Conservation (phyloP, 2,888 invertebrate genomes). For the Scaptomyza tumidula region DNA sequence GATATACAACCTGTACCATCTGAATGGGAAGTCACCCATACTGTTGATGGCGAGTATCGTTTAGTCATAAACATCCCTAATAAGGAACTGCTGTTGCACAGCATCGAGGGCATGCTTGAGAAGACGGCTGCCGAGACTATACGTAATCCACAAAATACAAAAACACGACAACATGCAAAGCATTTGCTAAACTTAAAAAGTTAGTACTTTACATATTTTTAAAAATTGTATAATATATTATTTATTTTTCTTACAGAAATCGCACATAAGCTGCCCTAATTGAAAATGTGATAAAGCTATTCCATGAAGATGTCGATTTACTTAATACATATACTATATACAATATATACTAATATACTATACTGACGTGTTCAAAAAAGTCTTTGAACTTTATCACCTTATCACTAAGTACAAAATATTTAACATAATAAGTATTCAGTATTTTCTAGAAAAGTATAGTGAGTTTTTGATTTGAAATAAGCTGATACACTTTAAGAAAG, state of each 20-base stretch:
- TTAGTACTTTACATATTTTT: slow-evolving; percentile 20
- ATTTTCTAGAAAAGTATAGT: neutral
- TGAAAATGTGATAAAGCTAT: neutral
- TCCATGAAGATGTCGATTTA: neutral
- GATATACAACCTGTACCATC: slow-evolving; percentile 24
- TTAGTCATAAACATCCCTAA: slow-evolving; percentile 50
- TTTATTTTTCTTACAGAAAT: slow-evolving; percentile 43
- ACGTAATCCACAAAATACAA: slow-evolving; percentile 40
- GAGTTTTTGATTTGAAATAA: no score
- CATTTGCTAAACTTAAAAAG: slow-evolving; percentile 58
- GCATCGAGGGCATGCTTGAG: slow-evolving; percentile 64
- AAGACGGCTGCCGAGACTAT: slow-evolving; percentile 54
- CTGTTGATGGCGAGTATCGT: slow-evolving; percentile 55
- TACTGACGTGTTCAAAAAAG: neutral
- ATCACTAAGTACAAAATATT: slow-evolving; percentile 3
- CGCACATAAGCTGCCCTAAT: slow-evolving; percentile 52
- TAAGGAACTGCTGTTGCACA: slow-evolving; percentile 58
- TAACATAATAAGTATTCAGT: neutral
- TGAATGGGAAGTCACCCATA: slow-evolving; percentile 57
- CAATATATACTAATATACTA: no score
- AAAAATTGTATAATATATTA: neutral
- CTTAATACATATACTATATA: no score
- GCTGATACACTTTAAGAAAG: neutral
- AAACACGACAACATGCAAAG: slow-evolving; percentile 51
- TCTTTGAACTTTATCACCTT: neutral